phyloP scores from a whole-genome alignment of 2,797 vertebrate species.

The Acridotheres tristis region DNA sequence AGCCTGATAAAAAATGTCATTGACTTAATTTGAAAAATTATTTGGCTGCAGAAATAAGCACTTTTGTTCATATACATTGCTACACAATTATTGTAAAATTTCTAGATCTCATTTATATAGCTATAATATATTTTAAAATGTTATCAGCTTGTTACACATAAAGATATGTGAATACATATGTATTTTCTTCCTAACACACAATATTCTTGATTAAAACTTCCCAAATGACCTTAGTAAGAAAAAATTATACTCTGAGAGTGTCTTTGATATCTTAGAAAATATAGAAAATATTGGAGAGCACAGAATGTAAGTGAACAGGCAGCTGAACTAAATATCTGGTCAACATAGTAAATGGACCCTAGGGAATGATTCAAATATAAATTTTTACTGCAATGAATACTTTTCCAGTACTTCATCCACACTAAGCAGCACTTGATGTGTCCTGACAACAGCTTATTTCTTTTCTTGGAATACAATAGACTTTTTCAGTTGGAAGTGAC shows the following conservation, averaged over 20 bases:
- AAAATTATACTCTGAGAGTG: fast-evolving
- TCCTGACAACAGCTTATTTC: background rate
- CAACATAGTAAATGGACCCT: background rate
- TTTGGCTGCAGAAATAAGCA: background rate
- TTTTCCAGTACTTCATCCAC: background rate
- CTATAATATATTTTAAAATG: background rate
- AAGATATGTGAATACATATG: background rate
- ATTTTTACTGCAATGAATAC: background rate
- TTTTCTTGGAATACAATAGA: background rate
- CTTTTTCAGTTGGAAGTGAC: background rate
- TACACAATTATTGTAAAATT: background rate
- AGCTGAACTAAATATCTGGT: background rate
- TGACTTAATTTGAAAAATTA: background rate
- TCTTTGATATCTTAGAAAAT: background rate
- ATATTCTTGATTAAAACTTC: background rate
- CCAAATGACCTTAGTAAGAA: background rate
- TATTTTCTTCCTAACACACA: background rate
- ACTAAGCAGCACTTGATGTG: background rate
- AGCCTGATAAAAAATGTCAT: background rate
- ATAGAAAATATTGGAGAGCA: background rate
- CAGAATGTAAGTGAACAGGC: background rate
- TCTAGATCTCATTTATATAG: background rate
- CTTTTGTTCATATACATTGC: background rate
- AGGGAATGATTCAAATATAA: background rate
- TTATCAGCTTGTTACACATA: background rate